Evolutionary conservation across 2,797 vertebrate genomes (phyloP).

Genomic region (Rhinella marina): DNA sequence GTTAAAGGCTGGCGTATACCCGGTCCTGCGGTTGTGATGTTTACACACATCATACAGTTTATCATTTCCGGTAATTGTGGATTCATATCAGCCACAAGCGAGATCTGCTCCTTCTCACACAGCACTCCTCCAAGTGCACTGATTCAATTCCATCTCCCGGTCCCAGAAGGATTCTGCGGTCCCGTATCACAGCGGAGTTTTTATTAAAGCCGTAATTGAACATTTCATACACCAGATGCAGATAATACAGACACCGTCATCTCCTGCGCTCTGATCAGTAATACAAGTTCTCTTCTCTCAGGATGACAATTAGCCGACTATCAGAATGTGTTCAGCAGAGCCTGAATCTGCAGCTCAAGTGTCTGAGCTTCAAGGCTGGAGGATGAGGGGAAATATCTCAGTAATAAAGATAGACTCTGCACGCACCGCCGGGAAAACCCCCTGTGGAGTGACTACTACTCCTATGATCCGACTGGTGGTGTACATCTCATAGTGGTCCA

Average conservation of each 20-base stretch:
- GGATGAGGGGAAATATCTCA: not conserved
- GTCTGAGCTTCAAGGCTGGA: not conserved
- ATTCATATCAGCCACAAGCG: not conserved
- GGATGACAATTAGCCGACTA: conserved; percentile 30
- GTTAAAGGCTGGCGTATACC: not conserved
- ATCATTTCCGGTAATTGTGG: not conserved
- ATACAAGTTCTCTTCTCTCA: conserved; percentile 12
- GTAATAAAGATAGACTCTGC: not conserved
- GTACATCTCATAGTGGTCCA: too few species aligned
- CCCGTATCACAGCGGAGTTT: conserved; percentile 14
- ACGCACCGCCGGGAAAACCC: not conserved
- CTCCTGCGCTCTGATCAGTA: not conserved
- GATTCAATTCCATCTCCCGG: conserved; percentile 35
- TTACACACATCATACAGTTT: not conserved
- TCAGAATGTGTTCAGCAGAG: not conserved
- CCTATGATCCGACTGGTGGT: too few species aligned
- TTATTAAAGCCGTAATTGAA: conserved; percentile 52
- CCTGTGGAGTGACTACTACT: too few species aligned
- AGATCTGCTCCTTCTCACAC: not conserved
- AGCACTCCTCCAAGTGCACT: conserved; percentile 19
- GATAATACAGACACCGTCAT: conserved; percentile 19
- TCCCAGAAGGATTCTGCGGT: conserved; percentile 29
- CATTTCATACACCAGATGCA: conserved; percentile 40
- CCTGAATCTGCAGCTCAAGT: not conserved
- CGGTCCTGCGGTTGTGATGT: not conserved